Base-by-base conservation (phyloP, 1,140 invertebrate genomes). In the Liolophura sinensis region DNA sequence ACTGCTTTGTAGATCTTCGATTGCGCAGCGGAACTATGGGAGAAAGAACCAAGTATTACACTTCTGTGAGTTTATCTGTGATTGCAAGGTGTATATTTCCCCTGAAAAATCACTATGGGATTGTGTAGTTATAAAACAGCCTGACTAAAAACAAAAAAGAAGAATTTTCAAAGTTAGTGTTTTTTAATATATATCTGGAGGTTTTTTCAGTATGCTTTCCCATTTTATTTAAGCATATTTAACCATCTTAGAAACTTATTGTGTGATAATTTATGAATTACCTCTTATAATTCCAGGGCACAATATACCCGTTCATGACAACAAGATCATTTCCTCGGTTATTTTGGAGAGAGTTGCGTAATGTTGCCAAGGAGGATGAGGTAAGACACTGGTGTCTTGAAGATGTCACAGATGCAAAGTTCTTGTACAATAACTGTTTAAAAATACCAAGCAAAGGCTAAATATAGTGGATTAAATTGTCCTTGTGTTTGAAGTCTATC, bases 301-400 rank as follows among this genome's bases (percentile, higher is more conserved):
- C 73, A 54, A 79, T 80, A 24, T 72, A 79, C 54, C 78, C 78
- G 51, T 77, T 80, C 56, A 51, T 54, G 15, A n/a, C 68, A 16
- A 62, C 75, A 14, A 57, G 40, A 55, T 74, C 77, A 47, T 50
- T 72, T 1, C 20, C 73, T 4, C 61, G 64, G 24, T 58, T 65
- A 7, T 47, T 78, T 40, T 48, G 70, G 14, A 62, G 47, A 52
- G 77, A 78, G 68, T 46, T 78, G 16, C 55, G 62, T 16, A 69
- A 64, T 56, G 64, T 80, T 27, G 50, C 75, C 22, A 64, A 68
- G 55, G 51, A 75, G 6, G 72, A 72, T 67, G 72, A 78, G 72
- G 78, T 80, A 66, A 72, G 27, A 24, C 51, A 31, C 5, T 18
- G 1, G 27, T 18, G 54, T 27, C 46, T 22, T 46, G 9, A 4